Percentiles rank a stretch among this genome's conserved stretches.
Evolutionary conservation across 2,888 invertebrate species (phyloP).

Genomic region (Cerastoderma edule): DNA sequence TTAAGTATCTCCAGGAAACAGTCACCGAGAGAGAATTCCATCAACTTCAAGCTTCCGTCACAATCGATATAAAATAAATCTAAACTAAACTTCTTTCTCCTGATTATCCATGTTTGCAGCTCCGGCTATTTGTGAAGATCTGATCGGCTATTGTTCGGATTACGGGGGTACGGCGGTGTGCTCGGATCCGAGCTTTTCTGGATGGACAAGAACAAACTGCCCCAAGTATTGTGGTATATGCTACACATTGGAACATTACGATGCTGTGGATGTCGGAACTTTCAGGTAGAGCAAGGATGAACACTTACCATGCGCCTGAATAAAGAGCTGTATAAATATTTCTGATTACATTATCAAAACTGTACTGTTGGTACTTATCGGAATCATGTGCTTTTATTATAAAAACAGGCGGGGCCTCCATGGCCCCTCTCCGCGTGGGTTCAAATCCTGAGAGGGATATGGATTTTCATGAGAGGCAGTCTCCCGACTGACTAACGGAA

Average conservation of each 20-base stretch:
- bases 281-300: no score
- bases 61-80: not conserved
- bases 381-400: no score
- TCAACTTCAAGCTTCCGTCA: not conserved
- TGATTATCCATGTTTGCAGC: not conserved
- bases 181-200: not conserved
- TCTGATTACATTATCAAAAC: no score
- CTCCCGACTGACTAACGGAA: no score
- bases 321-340: no score
- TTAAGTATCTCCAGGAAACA: not conserved
- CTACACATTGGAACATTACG: not conserved
- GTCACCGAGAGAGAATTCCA: not conserved
- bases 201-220: not conserved
- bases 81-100: not conserved
- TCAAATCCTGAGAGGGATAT: no score
- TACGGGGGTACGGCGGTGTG: not conserved
- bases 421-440: no score
- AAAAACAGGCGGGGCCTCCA: no score
- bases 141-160: not conserved
- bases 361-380: no score
- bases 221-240: slow-evolving; percentile 2
- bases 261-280: slow-evolving; percentile 2
- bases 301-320: no score
- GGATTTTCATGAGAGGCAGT: no score
- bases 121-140: not conserved